Evolutionary conservation across 2,888 invertebrate species (phyloP).

Genomic region (Diadegma fenestrale): DNA sequence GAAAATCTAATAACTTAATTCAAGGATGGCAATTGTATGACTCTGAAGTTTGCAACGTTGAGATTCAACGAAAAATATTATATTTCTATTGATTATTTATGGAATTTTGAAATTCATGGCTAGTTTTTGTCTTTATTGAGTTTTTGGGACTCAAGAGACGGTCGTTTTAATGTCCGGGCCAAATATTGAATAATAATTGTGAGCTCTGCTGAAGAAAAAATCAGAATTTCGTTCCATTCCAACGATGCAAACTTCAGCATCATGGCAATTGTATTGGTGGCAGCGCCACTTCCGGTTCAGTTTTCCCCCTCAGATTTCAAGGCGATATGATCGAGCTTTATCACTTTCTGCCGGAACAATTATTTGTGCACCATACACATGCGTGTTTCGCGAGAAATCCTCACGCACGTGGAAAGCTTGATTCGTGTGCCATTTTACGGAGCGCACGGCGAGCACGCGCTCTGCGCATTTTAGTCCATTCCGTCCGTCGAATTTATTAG

Average conservation of each 20-base stretch:
- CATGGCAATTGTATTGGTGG: neutral
- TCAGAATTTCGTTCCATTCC: too few relatives aligned
- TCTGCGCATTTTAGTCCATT: neutral
- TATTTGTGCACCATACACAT: neutral
- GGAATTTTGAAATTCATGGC: too few relatives aligned
- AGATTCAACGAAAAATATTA: too few relatives aligned
- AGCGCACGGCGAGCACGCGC: neutral
- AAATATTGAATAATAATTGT: too few relatives aligned
- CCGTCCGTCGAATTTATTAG: neutral
- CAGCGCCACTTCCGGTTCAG: neutral
- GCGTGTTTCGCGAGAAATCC: neutral
- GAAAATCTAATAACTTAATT: neutral
- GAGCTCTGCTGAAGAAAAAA: too few relatives aligned
- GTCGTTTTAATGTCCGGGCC: too few relatives aligned
- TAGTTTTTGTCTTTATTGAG: too few relatives aligned
- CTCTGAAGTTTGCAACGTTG: too few relatives aligned
- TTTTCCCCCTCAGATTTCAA: constrained; percentile 26
- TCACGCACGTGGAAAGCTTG: neutral
- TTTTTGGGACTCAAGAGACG: too few relatives aligned
- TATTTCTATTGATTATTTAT: too few relatives aligned
- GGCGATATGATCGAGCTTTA: constrained; percentile 15
- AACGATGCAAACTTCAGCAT: too few relatives aligned
- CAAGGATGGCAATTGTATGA: neutral
- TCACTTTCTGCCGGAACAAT: constrained; percentile 43
- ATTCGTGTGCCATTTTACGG: neutral